Evolutionary conservation across 30 jellyfish, hydroid and myxozoan species (phyloP).

Genomic region (Hydractinia echinata): DNA sequence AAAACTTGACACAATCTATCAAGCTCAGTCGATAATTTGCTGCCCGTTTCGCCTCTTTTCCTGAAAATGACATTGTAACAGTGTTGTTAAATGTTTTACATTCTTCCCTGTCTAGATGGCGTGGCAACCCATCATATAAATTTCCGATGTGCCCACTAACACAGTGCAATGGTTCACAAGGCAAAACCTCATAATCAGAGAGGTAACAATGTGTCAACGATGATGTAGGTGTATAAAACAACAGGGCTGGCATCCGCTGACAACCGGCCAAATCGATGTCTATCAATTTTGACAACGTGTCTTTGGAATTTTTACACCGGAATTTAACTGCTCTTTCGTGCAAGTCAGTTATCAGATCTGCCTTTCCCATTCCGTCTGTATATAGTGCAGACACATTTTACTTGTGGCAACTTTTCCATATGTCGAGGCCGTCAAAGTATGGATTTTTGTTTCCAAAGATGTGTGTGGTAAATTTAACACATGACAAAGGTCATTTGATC

Average conservation of each 20-base stretch:
- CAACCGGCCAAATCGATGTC: conserved; percentile 22
- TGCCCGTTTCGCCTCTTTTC: conserved; percentile 26
- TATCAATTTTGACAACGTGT: background rate
- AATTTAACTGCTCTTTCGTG: conserved; percentile 18
- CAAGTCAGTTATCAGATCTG: conserved; percentile 3
- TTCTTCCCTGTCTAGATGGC: conserved; percentile 20
- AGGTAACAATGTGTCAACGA: background rate
- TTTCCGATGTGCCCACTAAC: conserved; percentile 23
- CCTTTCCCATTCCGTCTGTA: background rate
- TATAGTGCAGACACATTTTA: background rate
- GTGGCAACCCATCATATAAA: conserved; percentile 16
- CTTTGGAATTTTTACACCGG: background rate
- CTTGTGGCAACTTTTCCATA: background rate
- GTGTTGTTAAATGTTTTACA: background rate
- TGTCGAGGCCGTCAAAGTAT: background rate
- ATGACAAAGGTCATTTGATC: conserved; percentile 1
- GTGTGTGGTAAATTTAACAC: background rate
- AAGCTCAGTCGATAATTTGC: conserved; percentile 2
- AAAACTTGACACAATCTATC: background rate
- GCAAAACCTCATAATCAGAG: too few relatives aligned
- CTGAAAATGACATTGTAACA: conserved; percentile 7
- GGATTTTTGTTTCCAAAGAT: background rate
- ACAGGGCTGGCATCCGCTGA: conserved; percentile 25
- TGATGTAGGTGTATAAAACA: background rate
- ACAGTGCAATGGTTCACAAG: too few relatives aligned